Percentiles rank a stretch among this genome's conserved stretches.
These are phyloP conservation scores for Pyralis farinalis DNA, from an alignment of 2,888 invertebrate species.

Conservation along the genomic window DNA sequence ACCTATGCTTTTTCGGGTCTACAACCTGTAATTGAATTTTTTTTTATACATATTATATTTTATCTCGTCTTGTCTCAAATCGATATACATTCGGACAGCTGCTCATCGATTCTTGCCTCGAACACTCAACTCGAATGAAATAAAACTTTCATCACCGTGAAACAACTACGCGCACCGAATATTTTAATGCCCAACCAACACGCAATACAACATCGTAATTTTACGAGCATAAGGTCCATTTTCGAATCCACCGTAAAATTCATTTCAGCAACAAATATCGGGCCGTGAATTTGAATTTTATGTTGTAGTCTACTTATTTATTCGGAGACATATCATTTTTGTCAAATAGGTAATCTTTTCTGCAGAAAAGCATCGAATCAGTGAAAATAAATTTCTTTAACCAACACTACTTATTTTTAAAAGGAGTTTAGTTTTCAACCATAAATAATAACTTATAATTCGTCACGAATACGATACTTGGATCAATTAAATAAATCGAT, in stretches of 20 bases:
- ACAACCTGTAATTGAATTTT: too few species aligned
- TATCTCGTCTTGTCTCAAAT: too few species aligned
- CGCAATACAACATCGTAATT: neutral
- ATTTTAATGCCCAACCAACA: neutral
- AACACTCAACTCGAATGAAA: conserved; percentile 8
- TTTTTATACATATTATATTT: too few species aligned
- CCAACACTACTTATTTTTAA: too few species aligned
- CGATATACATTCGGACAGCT: conserved; percentile 16
- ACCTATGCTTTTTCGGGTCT: too few species aligned
- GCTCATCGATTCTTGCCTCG: conserved; percentile 18
- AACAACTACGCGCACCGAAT: conserved; percentile 8
- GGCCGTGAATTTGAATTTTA: neutral
- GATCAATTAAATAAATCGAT: too few species aligned
- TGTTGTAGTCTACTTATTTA: conserved; percentile 4
- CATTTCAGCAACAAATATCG: conserved; percentile 3
- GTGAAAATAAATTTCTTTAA: too few species aligned
- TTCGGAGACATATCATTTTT: neutral
- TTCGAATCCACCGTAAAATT: neutral
- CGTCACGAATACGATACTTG: too few species aligned
- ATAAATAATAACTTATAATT: too few species aligned
- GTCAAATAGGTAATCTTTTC: too few species aligned
- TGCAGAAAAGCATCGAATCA: too few species aligned
- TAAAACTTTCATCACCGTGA: conserved; percentile 10
- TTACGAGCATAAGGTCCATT: neutral
- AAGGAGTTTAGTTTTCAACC: too few species aligned